These are phyloP conservation scores for Chaenodraco wilsoni DNA, from an alignment of 2,797 vertebrate species.

Conservation along the genomic window DNA sequence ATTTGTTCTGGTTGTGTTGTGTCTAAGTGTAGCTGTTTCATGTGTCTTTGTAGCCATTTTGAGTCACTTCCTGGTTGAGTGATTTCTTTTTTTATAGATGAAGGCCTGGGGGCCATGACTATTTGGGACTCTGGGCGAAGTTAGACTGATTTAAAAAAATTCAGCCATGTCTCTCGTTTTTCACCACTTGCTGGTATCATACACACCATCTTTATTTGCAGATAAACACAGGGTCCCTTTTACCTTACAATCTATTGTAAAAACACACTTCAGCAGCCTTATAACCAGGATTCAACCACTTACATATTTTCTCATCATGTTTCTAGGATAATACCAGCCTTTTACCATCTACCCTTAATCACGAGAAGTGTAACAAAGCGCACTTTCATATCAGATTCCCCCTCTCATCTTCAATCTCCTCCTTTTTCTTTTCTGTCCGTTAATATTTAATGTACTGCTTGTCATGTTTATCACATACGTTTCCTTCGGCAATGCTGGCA, in stretches of 20 bases:
- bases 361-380: conserved; percentile 25
- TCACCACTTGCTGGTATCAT: background rate
- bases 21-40: no score
- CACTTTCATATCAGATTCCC: conserved; percentile 17
- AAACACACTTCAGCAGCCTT: conserved; percentile 24
- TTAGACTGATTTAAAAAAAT: no score
- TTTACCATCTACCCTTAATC: conserved; percentile 38
- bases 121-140: no score
- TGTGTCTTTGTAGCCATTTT: no score
- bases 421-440: background rate
- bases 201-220: conserved; percentile 23
- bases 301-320: conserved; percentile 10
- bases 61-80: no score
- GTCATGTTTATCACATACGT: conserved; percentile 48
- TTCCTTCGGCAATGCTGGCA: conserved; percentile 11
- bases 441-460: conserved; percentile 47
- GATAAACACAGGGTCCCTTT: background rate
- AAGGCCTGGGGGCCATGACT: no score
- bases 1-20: no score
- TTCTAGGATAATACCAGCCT: conserved; percentile 20
- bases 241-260: conserved; percentile 4
- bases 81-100: no score
- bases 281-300: conserved; percentile 27
- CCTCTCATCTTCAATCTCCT: conserved; percentile 24
- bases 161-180: background rate